Percentiles rank a stretch among this genome's conserved stretches.
Conservation (phyloP, 2,888 invertebrate species). For the Campopleginae sp. region DNA sequence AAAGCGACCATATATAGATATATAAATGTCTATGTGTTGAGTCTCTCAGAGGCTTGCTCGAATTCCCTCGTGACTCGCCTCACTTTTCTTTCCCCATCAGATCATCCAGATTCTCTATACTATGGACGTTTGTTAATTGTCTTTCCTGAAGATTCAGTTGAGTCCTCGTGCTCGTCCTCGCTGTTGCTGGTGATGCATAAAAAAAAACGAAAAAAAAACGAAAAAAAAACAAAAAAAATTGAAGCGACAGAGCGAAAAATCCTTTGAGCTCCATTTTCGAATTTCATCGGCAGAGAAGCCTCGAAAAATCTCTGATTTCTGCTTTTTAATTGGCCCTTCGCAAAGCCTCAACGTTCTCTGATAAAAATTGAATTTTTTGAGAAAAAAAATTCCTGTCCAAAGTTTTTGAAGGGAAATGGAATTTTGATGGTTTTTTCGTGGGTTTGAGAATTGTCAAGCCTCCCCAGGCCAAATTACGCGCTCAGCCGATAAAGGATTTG, state of each 20-base stretch:
- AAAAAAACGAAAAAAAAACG: too few species aligned
- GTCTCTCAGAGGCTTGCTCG: constrained; percentile 7
- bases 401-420: background rate
- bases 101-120: constrained; percentile 40
- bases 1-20: constrained; percentile 10
- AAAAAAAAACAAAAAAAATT: too few species aligned
- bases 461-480: background rate
- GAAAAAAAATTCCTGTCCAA: too few species aligned
- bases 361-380: background rate
- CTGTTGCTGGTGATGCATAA: background rate
- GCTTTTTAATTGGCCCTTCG: constrained; percentile 4
- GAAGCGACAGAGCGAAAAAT: background rate
- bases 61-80: constrained; percentile 8
- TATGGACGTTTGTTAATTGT: constrained; percentile 61
- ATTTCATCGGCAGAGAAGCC: background rate
- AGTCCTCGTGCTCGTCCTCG: constrained; percentile 30
- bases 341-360: background rate
- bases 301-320: background rate
- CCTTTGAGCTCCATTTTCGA: background rate
- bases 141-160: constrained; percentile 54
- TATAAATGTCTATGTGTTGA: background rate
- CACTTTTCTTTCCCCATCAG: constrained; percentile 1
- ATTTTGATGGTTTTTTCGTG: background rate
- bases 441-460: background rate
- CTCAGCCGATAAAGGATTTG: background rate